These are phyloP conservation scores for Enteromius mattozi DNA, from an alignment of 2,797 vertebrate genomes.

Conservation along the genomic window DNA sequence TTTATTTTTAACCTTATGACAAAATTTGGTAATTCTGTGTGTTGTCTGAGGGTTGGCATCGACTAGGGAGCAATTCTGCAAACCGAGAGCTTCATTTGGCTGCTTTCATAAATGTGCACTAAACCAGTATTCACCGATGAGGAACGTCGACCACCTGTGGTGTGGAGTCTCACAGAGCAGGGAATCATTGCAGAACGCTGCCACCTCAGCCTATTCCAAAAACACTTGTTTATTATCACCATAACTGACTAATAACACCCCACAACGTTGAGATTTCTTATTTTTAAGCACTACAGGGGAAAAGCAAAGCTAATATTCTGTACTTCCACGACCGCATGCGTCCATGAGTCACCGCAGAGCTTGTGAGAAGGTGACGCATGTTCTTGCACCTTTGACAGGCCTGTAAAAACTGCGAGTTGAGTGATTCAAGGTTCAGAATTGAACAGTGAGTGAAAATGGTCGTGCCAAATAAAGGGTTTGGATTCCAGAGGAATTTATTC, in stretches of 20 bases:
- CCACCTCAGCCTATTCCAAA: slow-evolving; percentile 1
- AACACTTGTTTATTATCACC: not conserved
- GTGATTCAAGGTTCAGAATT: slow-evolving; percentile 14
- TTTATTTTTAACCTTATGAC: no score
- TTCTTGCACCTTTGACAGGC: slow-evolving; percentile 5
- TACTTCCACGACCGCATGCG: not conserved
- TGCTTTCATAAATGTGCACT: slow-evolving; percentile 19
- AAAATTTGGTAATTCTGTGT: no score
- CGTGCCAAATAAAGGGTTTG: slow-evolving; percentile 1
- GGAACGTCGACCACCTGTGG: slow-evolving; percentile 30
- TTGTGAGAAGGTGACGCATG: slow-evolving; percentile 9
- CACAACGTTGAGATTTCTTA: not conserved
- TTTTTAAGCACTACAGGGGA: not conserved
- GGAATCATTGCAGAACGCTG: not conserved
- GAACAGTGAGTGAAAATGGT: not conserved
- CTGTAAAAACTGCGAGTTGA: slow-evolving; percentile 7
- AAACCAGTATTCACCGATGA: slow-evolving; percentile 39
- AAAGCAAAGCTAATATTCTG: not conserved
- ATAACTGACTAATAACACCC: slow-evolving; percentile 23
- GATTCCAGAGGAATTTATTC: not conserved
- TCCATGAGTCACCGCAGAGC: slow-evolving; percentile 11
- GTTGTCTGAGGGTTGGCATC: no score
- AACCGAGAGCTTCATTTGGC: slow-evolving; percentile 14
- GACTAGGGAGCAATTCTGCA: not conserved
- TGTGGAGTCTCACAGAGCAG: slow-evolving; percentile 5